phyloP scores from a whole-genome alignment of 2,797 vertebrate genomes.

The Prionace glauca region DNA sequence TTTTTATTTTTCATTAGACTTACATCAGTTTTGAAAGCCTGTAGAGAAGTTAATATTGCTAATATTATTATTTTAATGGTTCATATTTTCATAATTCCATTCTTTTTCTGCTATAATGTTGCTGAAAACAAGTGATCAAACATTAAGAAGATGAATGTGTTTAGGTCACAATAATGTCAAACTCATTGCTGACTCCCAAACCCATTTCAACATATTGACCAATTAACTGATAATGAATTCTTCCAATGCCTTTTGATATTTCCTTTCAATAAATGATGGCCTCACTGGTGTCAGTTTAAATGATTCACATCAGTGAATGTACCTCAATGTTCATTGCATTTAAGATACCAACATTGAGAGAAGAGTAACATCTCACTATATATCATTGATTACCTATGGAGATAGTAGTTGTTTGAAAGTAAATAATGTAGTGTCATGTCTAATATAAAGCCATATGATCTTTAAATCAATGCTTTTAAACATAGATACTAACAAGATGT shows the following conservation, averaged over 20 bases:
- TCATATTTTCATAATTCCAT: neutral
- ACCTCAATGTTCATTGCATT: constrained; percentile 45
- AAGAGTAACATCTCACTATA: constrained; percentile 40
- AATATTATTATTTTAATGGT: neutral
- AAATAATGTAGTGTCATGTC: neutral
- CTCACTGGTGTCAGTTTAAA: neutral
- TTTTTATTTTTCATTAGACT: neutral
- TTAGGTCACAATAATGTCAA: neutral
- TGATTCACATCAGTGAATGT: neutral
- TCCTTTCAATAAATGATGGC: neutral
- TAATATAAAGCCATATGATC: too few species aligned
- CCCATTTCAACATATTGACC: neutral
- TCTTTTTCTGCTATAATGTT: neutral
- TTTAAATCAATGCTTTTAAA: too few species aligned
- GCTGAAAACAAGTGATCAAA: neutral
- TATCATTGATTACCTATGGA: constrained; percentile 39
- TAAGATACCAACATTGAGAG: constrained; percentile 45
- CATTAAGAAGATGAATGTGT: neutral
- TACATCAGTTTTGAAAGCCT: neutral
- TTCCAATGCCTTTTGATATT: neutral
- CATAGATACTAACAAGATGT: too few species aligned
- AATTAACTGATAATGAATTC: neutral
- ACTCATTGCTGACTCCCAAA: neutral
- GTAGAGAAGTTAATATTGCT: neutral
- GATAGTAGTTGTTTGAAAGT: neutral